Conservation (phyloP, 2,797 vertebrate genomes). For the Mus minutoides region DNA sequence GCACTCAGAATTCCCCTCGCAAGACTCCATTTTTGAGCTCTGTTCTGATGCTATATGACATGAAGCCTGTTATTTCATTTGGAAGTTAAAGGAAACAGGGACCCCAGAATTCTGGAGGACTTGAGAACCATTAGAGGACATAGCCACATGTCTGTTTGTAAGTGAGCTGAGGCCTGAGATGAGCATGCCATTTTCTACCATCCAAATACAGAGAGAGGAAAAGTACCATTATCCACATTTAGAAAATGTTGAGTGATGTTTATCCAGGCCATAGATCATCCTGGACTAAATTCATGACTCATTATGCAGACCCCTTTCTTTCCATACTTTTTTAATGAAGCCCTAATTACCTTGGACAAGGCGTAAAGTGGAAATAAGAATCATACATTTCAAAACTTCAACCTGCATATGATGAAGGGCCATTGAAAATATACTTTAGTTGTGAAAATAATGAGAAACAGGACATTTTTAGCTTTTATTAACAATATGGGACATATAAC, state of each 20-base stretch:
- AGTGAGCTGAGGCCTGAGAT: not conserved
- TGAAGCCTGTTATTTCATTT: not conserved
- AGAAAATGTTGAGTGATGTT: not conserved
- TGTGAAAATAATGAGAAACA: not conserved
- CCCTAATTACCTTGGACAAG: constrained; percentile 20
- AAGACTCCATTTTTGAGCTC: not conserved
- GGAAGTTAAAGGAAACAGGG: not conserved
- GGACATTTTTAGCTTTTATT: constrained; percentile 16
- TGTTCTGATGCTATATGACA: not conserved
- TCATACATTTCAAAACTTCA: constrained; percentile 34
- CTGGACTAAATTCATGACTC: not conserved
- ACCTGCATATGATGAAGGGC: not conserved
- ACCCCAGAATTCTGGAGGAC: not conserved
- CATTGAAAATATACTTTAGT: not conserved
- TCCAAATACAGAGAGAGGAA: constrained; percentile 2
- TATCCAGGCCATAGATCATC: not conserved
- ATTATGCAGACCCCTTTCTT: not conserved
- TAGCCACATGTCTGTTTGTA: not conserved
- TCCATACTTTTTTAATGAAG: not conserved
- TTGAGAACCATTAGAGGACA: not conserved
- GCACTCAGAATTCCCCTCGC: not conserved
- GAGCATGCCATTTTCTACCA: not conserved
- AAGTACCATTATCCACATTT: not conserved
- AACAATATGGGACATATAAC: constrained; percentile 40
- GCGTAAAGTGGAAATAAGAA: not conserved